Base-by-base conservation (phyloP, 1,140 invertebrate genomes). In the Hetaerina americana region DNA sequence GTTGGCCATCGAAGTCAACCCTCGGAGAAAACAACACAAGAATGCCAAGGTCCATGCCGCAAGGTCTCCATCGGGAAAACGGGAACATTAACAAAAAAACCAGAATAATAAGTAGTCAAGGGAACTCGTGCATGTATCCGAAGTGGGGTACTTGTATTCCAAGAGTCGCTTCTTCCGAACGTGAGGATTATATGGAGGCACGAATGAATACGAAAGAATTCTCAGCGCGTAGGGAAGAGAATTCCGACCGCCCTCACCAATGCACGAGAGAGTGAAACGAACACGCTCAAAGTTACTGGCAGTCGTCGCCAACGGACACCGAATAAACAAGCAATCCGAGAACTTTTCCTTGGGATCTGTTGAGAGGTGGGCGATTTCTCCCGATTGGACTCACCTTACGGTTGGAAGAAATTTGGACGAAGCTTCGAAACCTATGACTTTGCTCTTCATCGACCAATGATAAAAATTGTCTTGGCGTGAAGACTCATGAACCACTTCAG, bases 371-470 rank as follows among this genome's bases (percentile, higher is more conserved):
- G n/a, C n/a, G n/a, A n/a, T n/a, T n/a, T n/a, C n/a, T n/a, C n/a
- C n/a, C n/a, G n/a, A n/a, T n/a, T n/a, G 2, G 40, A 3, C 68
- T 73, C 75, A 76, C 75, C 75, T 73, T 26, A 76, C 72, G 70
- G 72, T 73, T 70, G 74, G 73, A 68, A 76, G 72, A 75, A 72
- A 76, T 68, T 75, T 76, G 69, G 71, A 71, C 27, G 72, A 71
- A 25, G 75, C 69, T 76, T 74, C 66, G 68, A 74, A 75, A 29
- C 72, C 75, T 66, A 66, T 27, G 66, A 73, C 68, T 71, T 69
- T 71, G 70, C 72, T 75, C 71, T 72, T 72, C 75, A 76, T 76
- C 70, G 72, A 76, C 75, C 40, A 57, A 57, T n/a, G 40, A 57
- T 57, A 57, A 57, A 57, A 18, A n/a, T 12, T n/a, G 40, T 57